phyloP scores from a whole-genome alignment of 2,888 invertebrate species.

The Rotaria macrura region DNA sequence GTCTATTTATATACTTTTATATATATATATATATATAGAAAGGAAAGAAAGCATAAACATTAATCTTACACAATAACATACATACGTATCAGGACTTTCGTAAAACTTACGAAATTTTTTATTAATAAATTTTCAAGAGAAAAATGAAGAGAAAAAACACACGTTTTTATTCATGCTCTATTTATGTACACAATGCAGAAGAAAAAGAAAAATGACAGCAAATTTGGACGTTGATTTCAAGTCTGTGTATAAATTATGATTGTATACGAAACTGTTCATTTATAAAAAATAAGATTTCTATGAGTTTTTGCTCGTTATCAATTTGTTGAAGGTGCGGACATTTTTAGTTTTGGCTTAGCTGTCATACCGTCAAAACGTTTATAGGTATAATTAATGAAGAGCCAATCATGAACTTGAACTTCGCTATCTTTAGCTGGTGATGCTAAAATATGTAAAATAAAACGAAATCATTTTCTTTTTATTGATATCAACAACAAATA shows the following conservation, averaged over 20 bases:
- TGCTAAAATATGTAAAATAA: too few species aligned
- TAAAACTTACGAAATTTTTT: neutral
- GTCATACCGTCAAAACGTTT: slow-evolving; percentile 95
- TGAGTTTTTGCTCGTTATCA: neutral
- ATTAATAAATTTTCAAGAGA: neutral
- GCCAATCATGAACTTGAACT: slow-evolving; percentile 68
- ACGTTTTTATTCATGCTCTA: neutral
- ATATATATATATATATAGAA: too few species aligned
- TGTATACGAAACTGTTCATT: neutral
- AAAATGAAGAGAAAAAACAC: neutral
- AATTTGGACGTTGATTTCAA: neutral
- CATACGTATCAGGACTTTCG: neutral
- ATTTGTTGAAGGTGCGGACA: neutral
- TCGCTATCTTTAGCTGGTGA: slow-evolving; percentile 22
- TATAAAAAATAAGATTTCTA: neutral
- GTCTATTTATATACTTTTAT: neutral
- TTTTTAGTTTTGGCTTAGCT: slow-evolving; percentile 13
- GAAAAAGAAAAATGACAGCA: neutral
- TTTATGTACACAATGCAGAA: neutral
- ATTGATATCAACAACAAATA: too few species aligned
- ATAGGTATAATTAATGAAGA: slow-evolving; percentile 99
- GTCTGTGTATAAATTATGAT: neutral
- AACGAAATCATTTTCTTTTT: too few species aligned
- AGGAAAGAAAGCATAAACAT: neutral
- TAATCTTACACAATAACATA: neutral